Evolutionary conservation across 1,140 invertebrate genomes (phyloP).

Genomic region (Brachionus angularis): DNA sequence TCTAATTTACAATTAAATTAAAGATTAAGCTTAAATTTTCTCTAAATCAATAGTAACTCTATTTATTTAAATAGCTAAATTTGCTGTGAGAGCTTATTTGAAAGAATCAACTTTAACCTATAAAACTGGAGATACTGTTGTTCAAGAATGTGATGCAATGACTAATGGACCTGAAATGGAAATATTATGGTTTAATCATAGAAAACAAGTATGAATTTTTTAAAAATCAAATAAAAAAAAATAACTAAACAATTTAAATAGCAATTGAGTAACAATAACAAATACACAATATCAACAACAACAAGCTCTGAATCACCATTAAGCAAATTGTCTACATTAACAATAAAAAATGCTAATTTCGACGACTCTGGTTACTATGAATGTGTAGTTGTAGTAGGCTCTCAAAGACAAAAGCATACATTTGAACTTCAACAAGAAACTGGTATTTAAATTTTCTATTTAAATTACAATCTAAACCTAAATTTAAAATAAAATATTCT

Average conservation of each 20-base stretch:
- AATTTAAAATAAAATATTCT: neutral
- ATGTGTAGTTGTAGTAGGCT: slow-evolving; percentile 3
- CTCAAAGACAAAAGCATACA: neutral
- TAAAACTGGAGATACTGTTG: neutral
- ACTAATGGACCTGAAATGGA: slow-evolving; percentile 7
- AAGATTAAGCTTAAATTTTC: too few species aligned
- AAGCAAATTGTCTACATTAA: slow-evolving; percentile 16
- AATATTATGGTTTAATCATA: slow-evolving; percentile 2
- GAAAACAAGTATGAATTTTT: slow-evolving; percentile 34
- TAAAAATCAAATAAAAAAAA: too few species aligned
- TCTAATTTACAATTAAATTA: too few species aligned
- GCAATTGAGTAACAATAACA: neutral
- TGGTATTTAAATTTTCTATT: neutral
- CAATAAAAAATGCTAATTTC: neutral
- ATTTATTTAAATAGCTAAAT: neutral
- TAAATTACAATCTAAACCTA: too few species aligned
- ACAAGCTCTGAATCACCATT: slow-evolving; percentile 6
- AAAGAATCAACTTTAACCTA: neutral
- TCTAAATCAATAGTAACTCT: neutral
- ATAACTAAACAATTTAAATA: too few species aligned
- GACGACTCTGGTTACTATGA: slow-evolving; percentile 21
- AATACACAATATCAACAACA: neutral
- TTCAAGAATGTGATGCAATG: slow-evolving; percentile 21
- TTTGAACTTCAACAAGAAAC: slow-evolving; percentile 21
- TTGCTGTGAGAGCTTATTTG: slow-evolving; percentile 17